Percentiles rank a stretch among this genome's conserved stretches.
phyloP scores from a whole-genome alignment of 1,140 invertebrate genomes.

The Drosophila nikananu region DNA sequence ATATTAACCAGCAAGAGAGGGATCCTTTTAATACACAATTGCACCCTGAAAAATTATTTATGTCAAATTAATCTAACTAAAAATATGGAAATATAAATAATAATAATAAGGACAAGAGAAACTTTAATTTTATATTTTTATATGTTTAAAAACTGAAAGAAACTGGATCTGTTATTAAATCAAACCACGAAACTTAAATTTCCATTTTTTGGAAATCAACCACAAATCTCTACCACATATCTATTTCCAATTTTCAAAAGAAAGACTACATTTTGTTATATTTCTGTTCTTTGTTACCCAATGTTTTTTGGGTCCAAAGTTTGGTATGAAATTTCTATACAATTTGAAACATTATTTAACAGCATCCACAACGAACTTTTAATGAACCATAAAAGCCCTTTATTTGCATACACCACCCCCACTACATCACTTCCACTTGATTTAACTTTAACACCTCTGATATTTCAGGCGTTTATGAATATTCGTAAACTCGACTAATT shows the following conservation, averaged over 20 bases:
- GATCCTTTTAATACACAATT: slow-evolving; percentile 4
- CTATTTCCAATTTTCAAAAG: not conserved
- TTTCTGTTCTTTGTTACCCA: not conserved
- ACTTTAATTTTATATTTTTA: too few relatives aligned
- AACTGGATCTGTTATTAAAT: too few relatives aligned
- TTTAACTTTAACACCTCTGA: slow-evolving; percentile 18
- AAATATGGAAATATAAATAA: not conserved
- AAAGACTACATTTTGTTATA: not conserved
- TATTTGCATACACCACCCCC: slow-evolving; percentile 11
- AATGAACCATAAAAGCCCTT: slow-evolving; percentile 16
- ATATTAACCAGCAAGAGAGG: not conserved
- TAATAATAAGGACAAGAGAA: too few relatives aligned
- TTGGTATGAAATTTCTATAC: not conserved
- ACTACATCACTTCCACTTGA: slow-evolving; percentile 1
- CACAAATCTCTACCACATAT: not conserved
- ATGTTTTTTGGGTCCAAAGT: not conserved
- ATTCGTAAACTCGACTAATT: slow-evolving; percentile 56
- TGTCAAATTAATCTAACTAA: not conserved
- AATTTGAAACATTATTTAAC: not conserved
- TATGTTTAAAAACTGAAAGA: too few relatives aligned
- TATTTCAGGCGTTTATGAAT: slow-evolving; percentile 36
- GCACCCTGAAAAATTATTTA: not conserved
- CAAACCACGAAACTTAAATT: too few relatives aligned
- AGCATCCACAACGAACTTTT: slow-evolving; percentile 12
- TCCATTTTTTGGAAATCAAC: too few relatives aligned